These are phyloP conservation scores for Rhinogobius similis DNA, from an alignment of 2,113 vertebrate species.

Conservation along the genomic window DNA sequence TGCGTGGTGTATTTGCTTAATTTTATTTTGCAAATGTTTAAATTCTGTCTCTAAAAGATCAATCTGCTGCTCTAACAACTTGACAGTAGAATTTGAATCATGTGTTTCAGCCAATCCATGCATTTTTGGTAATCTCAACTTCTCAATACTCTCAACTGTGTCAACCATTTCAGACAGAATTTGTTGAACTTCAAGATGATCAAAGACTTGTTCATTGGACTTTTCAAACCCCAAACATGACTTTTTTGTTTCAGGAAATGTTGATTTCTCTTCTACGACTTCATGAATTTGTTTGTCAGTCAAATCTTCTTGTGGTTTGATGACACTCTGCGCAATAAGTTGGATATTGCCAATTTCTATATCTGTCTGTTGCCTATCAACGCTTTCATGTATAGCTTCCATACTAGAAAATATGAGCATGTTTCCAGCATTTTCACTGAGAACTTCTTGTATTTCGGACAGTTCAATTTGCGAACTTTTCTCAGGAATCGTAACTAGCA, in stretches of 20 bases:
- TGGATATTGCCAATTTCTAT: neutral
- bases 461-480: neutral
- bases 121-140: neutral
- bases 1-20: neutral
- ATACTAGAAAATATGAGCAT: neutral
- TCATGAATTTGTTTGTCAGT: neutral
- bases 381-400: neutral
- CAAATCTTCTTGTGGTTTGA: neutral
- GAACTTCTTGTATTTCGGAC: neutral
- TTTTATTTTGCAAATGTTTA: neutral
- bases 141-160: neutral
- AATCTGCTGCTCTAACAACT: neutral
- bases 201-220: neutral
- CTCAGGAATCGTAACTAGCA: neutral
- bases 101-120: fast-evolving
- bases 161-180: neutral
- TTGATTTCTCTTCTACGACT: neutral
- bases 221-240: neutral
- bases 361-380: neutral
- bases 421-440: neutral
- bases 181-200: neutral
- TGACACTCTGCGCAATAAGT: neutral
- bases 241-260: neutral
- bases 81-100: neutral
- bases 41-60: neutral